Conservation (phyloP, 2,888 invertebrate species). For the Pristionchus arcanus region DNA sequence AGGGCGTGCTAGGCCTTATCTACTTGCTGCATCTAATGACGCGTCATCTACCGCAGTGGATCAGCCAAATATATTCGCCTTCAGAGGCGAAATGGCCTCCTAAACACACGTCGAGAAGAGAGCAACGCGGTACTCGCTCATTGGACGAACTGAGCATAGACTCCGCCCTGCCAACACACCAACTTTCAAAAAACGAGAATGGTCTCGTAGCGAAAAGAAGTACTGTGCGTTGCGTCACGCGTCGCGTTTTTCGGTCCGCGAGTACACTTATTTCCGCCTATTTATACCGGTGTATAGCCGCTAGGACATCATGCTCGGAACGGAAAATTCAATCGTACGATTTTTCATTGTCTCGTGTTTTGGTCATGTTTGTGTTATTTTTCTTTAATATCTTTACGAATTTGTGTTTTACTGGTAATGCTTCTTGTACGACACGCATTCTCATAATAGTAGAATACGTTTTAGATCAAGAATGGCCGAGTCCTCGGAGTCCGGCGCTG, state of each 20-base stretch:
- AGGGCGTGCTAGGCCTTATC: background rate
- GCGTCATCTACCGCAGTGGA: conserved; percentile 31
- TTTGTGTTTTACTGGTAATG: background rate
- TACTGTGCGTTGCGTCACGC: conserved; percentile 25
- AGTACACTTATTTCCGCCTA: background rate
- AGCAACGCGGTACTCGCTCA: conserved; percentile 9
- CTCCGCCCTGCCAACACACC: conserved; percentile 48
- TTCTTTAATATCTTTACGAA: background rate
- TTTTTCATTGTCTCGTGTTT: background rate
- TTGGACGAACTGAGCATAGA: background rate
- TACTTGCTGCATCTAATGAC: background rate
- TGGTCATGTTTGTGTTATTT: background rate
- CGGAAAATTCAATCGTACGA: conserved; percentile 25
- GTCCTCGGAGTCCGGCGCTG: conserved; percentile 59
- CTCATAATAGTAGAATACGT: background rate
- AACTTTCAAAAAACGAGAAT: background rate
- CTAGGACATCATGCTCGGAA: background rate
- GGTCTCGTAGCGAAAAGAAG: background rate
- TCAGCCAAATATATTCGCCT: conserved; percentile 14
- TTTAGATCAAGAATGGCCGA: conserved; percentile 50
- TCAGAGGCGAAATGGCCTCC: conserved; percentile 23
- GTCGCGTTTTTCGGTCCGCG: background rate
- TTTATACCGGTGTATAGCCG: background rate
- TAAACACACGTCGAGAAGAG: conserved; percentile 42
- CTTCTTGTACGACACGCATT: background rate